Percentiles rank a stretch among this genome's conserved stretches.
phyloP scores from a whole-genome alignment of 1,140 invertebrate genomes.

The Aleiodes sp. region DNA sequence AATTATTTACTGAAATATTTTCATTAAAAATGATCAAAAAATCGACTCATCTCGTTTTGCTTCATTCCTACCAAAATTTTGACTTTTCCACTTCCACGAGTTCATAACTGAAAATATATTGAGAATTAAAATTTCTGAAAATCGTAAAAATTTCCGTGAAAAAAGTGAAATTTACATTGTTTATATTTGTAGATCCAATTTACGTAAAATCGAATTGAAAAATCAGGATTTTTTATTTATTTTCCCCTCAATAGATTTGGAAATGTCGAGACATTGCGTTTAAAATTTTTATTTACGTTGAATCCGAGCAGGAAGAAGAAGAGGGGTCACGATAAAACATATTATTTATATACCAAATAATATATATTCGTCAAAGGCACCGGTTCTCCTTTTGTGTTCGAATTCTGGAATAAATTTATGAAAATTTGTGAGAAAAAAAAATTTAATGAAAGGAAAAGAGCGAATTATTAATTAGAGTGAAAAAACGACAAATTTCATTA shows the following conservation, averaged over 20 bases:
- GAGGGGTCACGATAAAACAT: neutral
- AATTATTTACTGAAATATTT: too few species aligned
- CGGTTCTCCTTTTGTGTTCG: slow-evolving; percentile 23
- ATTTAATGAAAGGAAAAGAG: neutral
- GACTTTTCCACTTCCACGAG: too few species aligned
- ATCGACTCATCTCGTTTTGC: too few species aligned
- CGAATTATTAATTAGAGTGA: slow-evolving; percentile 4
- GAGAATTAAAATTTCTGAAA: neutral
- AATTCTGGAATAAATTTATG: slow-evolving; percentile 12
- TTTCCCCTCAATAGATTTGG: neutral
- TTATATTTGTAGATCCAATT: neutral
- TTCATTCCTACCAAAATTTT: too few species aligned
- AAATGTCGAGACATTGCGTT: neutral
- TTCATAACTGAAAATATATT: too few species aligned
- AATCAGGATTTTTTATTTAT: neutral
- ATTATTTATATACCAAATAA: slow-evolving; percentile 4
- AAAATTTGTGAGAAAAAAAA: neutral
- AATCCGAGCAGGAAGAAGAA: slow-evolving; percentile 6
- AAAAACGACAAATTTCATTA: slow-evolving; percentile 11
- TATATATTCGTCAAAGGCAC: slow-evolving; percentile 29
- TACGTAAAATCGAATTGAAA: neutral
- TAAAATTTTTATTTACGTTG: neutral
- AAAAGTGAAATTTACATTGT: neutral
- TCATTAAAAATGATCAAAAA: too few species aligned
- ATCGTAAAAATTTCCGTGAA: neutral